Evolutionary conservation across 2,888 invertebrate species (phyloP).

Genomic region (Apamea anceps): DNA sequence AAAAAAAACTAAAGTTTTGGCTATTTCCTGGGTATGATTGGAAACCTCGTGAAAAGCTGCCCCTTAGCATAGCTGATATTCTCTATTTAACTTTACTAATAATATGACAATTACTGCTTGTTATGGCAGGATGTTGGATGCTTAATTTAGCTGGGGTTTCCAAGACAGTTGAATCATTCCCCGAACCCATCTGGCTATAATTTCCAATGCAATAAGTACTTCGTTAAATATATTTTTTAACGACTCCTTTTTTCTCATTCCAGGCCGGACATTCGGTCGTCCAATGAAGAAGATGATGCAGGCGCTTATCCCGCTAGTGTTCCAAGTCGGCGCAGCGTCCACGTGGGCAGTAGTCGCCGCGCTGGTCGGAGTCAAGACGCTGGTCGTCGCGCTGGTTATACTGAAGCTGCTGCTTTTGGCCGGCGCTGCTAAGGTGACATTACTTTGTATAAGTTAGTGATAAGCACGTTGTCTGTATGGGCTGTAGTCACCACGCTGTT

Average conservation of each 20-base stretch:
- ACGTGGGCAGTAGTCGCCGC: conserved; percentile 88
- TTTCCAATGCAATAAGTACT: too few species aligned
- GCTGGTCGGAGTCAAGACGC: conserved; percentile 85
- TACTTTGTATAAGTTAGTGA: not conserved
- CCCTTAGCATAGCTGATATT: too few species aligned
- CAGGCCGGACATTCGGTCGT: conserved; percentile 86
- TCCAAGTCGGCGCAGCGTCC: conserved; percentile 87
- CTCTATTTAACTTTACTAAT: too few species aligned
- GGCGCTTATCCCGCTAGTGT: conserved; percentile 84
- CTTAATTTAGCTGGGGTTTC: too few species aligned
- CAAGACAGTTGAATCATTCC: too few species aligned
- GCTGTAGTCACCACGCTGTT: conserved; percentile 85
- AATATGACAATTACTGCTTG: too few species aligned
- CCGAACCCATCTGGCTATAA: too few species aligned
- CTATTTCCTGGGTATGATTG: too few species aligned
- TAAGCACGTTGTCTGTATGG: conserved; percentile 76
- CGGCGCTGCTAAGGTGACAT: conserved; percentile 83
- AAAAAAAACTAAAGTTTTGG: too few species aligned
- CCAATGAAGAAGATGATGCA: conserved; percentile 86
- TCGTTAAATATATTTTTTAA: too few species aligned
- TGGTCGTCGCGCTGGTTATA: conserved; percentile 81
- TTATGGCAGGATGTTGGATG: too few species aligned
- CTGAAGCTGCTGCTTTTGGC: conserved; percentile 83
- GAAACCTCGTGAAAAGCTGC: too few species aligned
- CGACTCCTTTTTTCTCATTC: conserved; percentile 27